phyloP scores from a whole-genome alignment of 1,140 invertebrate species.

The Doryteuthis pealeii region DNA sequence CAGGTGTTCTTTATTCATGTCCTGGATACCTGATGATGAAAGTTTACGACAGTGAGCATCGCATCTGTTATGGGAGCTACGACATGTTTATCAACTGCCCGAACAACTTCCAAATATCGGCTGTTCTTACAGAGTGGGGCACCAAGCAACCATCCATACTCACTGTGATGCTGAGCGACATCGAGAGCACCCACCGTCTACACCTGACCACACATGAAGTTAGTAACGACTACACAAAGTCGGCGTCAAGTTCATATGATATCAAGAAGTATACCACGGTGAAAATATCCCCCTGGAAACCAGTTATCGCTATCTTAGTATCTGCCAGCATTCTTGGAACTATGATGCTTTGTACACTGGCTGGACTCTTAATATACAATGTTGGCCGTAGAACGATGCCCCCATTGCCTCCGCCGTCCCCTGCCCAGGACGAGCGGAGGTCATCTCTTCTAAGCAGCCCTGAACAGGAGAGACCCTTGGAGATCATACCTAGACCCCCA shows the following conservation, averaged over 20 bases:
- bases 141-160: conserved; percentile 1
- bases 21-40: conserved; percentile 10
- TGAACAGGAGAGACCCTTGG: conserved; percentile 2
- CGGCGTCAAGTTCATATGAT: neutral
- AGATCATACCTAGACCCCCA: conserved; percentile 5
- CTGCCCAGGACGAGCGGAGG: conserved; percentile 8
- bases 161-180: conserved; percentile 11
- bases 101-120: conserved; percentile 5
- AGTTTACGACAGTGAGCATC: conserved; percentile 3
- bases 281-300: conserved; percentile 8
- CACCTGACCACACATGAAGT: conserved; percentile 8
- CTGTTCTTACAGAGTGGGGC: conserved; percentile 8
- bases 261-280: neutral
- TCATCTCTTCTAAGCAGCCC: conserved; percentile 4
- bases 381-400: conserved; percentile 1
- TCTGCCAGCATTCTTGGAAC: neutral
- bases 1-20: conserved; percentile 11
- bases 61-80: conserved; percentile 6
- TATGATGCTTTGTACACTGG: neutral
- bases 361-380: neutral
- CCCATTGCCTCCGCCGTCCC: neutral
- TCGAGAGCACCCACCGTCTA: neutral
- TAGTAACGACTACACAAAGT: neutral
- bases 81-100: conserved; percentile 14
- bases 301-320: conserved; percentile 1